phyloP scores from a whole-genome alignment of 2,797 vertebrate genomes.

The Vireo griseus region DNA sequence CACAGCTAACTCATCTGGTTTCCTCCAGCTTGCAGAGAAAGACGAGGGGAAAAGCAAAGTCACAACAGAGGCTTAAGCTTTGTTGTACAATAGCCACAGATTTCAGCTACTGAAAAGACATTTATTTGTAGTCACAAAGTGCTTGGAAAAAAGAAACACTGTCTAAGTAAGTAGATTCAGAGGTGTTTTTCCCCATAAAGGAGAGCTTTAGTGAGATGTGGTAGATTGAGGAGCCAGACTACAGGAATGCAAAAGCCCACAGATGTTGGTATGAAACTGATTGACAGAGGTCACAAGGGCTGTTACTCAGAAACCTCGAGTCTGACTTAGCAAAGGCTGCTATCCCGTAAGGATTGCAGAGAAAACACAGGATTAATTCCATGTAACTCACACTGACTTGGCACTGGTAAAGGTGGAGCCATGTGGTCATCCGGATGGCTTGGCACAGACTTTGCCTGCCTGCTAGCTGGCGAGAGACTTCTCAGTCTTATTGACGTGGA shows the following conservation, averaged over 20 bases:
- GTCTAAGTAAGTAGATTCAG: not conserved
- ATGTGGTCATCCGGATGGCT: not conserved
- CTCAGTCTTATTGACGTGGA: not conserved
- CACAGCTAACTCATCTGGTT: not conserved
- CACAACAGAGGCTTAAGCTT: not conserved
- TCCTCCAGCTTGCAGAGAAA: not conserved
- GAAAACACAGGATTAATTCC: not conserved
- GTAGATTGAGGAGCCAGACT: not conserved
- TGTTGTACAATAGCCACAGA: not conserved
- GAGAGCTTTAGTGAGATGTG: not conserved
- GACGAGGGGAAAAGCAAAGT: not conserved
- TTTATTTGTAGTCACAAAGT: not conserved
- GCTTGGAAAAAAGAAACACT: not conserved
- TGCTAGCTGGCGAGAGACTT: not conserved
- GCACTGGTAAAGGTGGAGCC: not conserved
- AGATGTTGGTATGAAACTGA: not conserved
- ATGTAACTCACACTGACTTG: not conserved
- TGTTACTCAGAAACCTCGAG: not conserved
- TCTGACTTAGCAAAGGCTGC: not conserved
- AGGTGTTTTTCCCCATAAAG: not conserved
- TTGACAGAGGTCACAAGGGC: not conserved
- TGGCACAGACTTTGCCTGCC: not conserved
- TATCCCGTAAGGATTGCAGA: not conserved
- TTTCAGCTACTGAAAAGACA: not conserved
- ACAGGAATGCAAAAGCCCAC: not conserved